Evolutionary conservation across 2,797 vertebrate genomes (phyloP).

Genomic region (Labroides dimidiatus): DNA sequence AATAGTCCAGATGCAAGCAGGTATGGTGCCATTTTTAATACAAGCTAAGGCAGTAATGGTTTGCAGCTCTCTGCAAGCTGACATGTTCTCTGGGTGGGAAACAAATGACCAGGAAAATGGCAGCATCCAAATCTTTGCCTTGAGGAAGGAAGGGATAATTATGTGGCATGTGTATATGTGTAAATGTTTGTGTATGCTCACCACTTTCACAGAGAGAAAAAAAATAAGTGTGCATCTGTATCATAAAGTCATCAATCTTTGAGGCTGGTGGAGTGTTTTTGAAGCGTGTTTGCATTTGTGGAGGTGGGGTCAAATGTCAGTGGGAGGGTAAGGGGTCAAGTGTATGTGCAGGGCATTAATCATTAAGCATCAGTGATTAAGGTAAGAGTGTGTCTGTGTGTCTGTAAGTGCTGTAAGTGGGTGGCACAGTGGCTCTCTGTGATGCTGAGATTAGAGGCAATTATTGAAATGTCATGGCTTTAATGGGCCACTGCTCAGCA

Average conservation of each 20-base stretch:
- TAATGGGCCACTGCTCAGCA: slow-evolving; percentile 56
- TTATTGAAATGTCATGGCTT: slow-evolving; percentile 78
- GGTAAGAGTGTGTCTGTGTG: slow-evolving; percentile 22
- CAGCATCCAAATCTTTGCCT: slow-evolving; percentile 32
- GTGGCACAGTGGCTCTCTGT: slow-evolving; percentile 53
- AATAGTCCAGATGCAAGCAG: slow-evolving; percentile 64
- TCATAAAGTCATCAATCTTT: slow-evolving; percentile 16
- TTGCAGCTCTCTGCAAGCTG: slow-evolving; percentile 40
- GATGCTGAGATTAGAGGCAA: slow-evolving; percentile 75
- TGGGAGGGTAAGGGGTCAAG: not conserved
- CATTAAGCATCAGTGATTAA: slow-evolving; percentile 48
- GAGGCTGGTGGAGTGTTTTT: not conserved
- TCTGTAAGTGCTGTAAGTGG: slow-evolving; percentile 28
- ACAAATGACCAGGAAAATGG: slow-evolving; percentile 45
- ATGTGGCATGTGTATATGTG: slow-evolving; percentile 19
- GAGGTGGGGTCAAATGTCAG: slow-evolving; percentile 4
- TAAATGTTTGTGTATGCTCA: slow-evolving; percentile 1
- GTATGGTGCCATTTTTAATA: slow-evolving; percentile 55
- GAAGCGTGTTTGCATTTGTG: not conserved
- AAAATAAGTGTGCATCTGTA: not conserved
- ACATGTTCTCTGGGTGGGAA: slow-evolving; percentile 19
- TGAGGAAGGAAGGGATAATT: slow-evolving; percentile 54
- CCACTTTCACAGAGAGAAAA: not conserved
- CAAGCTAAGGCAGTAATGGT: slow-evolving; percentile 49
- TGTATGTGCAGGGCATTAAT: slow-evolving; percentile 44